Percentiles rank a stretch among this genome's conserved stretches.
These are phyloP conservation scores for Anthrax anthrax DNA, from an alignment of 2,888 invertebrate species.

Conservation along the genomic window DNA sequence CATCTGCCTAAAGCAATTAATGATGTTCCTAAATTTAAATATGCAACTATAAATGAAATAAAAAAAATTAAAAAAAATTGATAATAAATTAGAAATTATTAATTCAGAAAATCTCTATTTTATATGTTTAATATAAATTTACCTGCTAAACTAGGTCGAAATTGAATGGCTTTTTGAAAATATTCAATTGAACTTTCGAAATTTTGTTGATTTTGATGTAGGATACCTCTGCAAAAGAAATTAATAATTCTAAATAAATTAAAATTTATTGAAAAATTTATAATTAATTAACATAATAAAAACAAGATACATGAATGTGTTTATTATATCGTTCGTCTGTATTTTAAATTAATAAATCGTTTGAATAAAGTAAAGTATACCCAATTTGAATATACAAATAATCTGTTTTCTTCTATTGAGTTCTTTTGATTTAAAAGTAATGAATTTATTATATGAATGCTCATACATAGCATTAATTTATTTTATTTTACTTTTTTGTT, in stretches of 20 bases:
- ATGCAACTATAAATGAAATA: constrained; percentile 53
- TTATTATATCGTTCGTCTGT: too few species aligned
- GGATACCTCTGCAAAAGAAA: constrained; percentile 68
- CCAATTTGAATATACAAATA: too few species aligned
- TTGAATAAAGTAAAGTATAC: too few species aligned
- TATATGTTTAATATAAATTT: constrained; percentile 37
- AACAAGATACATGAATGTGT: too few species aligned
- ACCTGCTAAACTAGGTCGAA: constrained; percentile 86
- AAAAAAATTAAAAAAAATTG: neutral
- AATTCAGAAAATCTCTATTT: constrained; percentile 7
- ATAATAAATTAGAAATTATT: neutral
- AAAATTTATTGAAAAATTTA: too few species aligned
- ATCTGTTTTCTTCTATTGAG: too few species aligned
- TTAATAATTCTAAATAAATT: constrained; percentile 11
- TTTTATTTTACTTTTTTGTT: too few species aligned
- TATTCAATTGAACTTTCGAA: constrained; percentile 79
- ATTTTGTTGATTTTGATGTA: constrained; percentile 77
- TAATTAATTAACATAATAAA: too few species aligned
- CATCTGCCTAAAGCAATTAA: constrained; percentile 66
- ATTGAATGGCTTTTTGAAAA: constrained; percentile 83
- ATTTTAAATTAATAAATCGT: too few species aligned
- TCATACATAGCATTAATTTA: too few species aligned
- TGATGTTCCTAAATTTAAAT: constrained; percentile 85
- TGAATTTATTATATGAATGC: too few species aligned
- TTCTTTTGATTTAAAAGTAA: too few species aligned